Evolutionary conservation across 2,797 vertebrate genomes (phyloP).

Genomic region (Lateolabrax maculatus): DNA sequence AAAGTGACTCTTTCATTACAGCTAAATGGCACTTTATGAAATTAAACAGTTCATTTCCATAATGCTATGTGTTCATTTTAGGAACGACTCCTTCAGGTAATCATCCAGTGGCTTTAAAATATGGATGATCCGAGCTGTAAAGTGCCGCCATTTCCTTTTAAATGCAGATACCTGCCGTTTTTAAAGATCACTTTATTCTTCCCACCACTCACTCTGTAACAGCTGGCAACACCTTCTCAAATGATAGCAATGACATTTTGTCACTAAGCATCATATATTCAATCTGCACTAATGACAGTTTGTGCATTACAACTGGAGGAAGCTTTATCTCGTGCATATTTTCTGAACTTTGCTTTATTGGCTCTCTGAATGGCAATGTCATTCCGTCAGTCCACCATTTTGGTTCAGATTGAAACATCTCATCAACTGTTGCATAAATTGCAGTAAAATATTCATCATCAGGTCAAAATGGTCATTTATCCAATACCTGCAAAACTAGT

Average conservation of each 20-base stretch:
- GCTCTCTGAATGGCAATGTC: too few species aligned
- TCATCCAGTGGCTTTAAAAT: neutral
- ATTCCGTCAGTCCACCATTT: neutral
- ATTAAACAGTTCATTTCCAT: constrained; percentile 34
- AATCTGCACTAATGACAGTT: neutral
- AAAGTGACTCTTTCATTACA: constrained; percentile 7
- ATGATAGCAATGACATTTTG: neutral
- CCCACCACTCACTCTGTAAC: neutral
- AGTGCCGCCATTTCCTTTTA: neutral
- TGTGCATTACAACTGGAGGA: neutral
- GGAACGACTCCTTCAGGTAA: neutral
- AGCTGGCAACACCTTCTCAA: neutral
- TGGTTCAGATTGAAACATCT: neutral
- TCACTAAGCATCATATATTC: neutral
- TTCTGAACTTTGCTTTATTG: neutral
- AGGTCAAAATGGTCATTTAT: too few species aligned
- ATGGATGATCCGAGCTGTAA: neutral
- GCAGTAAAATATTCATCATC: too few species aligned
- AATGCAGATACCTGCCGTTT: neutral
- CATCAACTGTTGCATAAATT: too few species aligned
- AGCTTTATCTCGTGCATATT: neutral
- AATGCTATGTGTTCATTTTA: neutral
- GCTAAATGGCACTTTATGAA: constrained; percentile 34
- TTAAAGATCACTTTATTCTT: neutral
- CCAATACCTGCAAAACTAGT: neutral